Base-by-base conservation (phyloP, 2,888 invertebrate species). In the Lithosia quadra region DNA sequence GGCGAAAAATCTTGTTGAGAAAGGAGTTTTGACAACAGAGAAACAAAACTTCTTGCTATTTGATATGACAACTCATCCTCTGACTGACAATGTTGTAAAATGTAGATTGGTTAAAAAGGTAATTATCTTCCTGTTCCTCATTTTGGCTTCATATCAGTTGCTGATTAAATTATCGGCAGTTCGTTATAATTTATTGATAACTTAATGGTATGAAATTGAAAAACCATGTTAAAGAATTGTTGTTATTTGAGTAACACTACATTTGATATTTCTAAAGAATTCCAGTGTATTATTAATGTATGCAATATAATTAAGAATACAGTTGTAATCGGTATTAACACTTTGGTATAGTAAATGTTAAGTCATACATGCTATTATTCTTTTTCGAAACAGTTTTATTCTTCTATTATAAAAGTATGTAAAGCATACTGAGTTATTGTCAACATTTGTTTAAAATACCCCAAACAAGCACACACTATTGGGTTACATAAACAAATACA, bases 21-120 rank as follows among this genome's bases (percentile, higher is more conserved):
- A 99, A 92, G 99, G 99, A 80, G 99, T 99, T 57, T 96, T 99
- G 81, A 99, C 99, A 73, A 99, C 99, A 71, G 99, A 99, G 92
- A 99, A 99, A 95, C 99, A 99, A 95, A 99, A 99, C 93, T 99
- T 99, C 94, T 96, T 99, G 84, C 96, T 99, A 69, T 99, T 99
- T 92, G 99, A 99, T 95, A 99, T 99, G 99, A 99, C 99, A 67
- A 99, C 99, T 84, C 99, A 99, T 96, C 99, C 99, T 56, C 96
- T 99, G 74, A 99, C 98, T 77, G 99, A 99, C 91, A 98, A 98
- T 93, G 96, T 97, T 80, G 97, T 98, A 67, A 99, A 99, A 96
- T 98, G 98, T 86, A 97, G 99, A 85, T 96, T 99, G 87, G 99
- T 99, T 73, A 99, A 99, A 96, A 99, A 98, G 97, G 98, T 98